A percentile compares a stretch with the other conserved stretches of the same genome.
These are phyloP conservation scores for Melinopterus prodromus DNA, from an alignment of 2,888 invertebrate genomes.

Conservation along the genomic window DNA sequence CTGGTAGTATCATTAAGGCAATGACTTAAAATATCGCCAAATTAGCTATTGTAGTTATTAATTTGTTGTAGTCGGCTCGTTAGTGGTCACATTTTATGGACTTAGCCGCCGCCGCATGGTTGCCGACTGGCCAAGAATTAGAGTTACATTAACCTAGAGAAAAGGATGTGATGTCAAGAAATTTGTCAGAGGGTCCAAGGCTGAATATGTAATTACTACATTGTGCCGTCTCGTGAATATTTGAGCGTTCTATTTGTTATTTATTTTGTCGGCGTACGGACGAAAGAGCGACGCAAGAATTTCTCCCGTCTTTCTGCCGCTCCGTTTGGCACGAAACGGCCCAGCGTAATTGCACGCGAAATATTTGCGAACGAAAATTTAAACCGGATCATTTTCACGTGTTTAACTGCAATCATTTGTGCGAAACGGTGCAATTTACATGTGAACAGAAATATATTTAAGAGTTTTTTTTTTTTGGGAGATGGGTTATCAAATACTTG, in stretches of 20 bases:
- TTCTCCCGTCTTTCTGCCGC: not conserved
- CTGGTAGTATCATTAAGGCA: too few relatives aligned
- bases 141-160: conserved; percentile 4
- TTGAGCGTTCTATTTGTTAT: not conserved
- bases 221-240: conserved; percentile 4
- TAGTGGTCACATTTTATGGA: not conserved
- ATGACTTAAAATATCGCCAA: not conserved
- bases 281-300: not conserved
- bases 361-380: not conserved
- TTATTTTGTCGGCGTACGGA: not conserved
- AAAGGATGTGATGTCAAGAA: not conserved
- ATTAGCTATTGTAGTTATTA: not conserved
- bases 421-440: not conserved
- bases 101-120: too few relatives aligned
- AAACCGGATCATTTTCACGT: not conserved
- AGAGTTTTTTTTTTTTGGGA: not conserved
- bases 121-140: not conserved
- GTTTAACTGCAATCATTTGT: not conserved
- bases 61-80: not conserved
- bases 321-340: not conserved
- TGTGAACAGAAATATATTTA: not conserved
- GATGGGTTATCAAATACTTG: too few relatives aligned
- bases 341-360: not conserved
- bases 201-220: not conserved
- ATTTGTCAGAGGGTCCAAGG: not conserved